Evolutionary conservation across 2,888 invertebrate species (phyloP).

Genomic region (Prosopocoilus inquinatus): DNA sequence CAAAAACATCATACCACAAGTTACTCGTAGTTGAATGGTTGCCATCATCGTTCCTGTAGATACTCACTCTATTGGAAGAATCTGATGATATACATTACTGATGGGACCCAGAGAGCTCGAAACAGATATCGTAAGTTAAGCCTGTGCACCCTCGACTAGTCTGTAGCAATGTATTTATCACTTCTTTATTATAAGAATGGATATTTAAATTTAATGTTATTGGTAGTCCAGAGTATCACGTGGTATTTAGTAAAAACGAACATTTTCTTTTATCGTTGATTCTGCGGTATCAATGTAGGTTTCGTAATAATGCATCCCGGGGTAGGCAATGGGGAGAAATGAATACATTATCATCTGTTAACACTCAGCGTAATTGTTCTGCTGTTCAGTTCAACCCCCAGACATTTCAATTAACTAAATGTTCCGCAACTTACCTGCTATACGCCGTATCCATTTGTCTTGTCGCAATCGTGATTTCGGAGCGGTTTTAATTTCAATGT

Average conservation of each 20-base stretch:
- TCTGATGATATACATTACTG: too few species aligned
- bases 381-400: slow-evolving; percentile 42
- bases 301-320: slow-evolving; percentile 23
- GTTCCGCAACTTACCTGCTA: slow-evolving; percentile 50
- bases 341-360: slow-evolving; percentile 54
- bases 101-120: too few species aligned
- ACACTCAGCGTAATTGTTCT: slow-evolving; percentile 53
- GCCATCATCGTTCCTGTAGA: too few species aligned
- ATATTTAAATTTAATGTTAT: too few species aligned
- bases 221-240: too few species aligned
- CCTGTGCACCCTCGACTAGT: too few species aligned
- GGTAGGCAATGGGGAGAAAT: slow-evolving; percentile 39
- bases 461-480: slow-evolving; percentile 12
- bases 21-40: too few species aligned
- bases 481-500: slow-evolving; percentile 44
- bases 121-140: too few species aligned
- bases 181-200: too few species aligned
- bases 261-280: neutral
- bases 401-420: slow-evolving; percentile 55
- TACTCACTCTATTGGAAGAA: too few species aligned
- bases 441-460: slow-evolving; percentile 44
- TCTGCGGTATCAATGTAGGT: slow-evolving; percentile 15
- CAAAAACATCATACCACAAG: too few species aligned
- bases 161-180: too few species aligned
- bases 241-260: neutral